These are phyloP conservation scores for Epistrophe eligans DNA, from an alignment of 2,888 invertebrate genomes.

Conservation along the genomic window DNA sequence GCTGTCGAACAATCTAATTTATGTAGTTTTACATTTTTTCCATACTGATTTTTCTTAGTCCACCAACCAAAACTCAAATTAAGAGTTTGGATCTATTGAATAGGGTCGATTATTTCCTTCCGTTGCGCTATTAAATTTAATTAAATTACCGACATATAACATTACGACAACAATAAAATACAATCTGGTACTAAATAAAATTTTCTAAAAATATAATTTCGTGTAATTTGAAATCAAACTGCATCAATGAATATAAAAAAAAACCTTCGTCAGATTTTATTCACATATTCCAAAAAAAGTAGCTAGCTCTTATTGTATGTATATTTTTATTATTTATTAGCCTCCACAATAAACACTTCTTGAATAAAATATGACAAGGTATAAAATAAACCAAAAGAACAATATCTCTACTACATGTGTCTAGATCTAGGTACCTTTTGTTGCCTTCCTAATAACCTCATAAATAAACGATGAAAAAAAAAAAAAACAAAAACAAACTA, in stretches of 20 bases:
- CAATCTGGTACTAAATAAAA: neutral
- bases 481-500: neutral
- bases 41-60: too few relatives aligned
- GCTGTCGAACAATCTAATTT: too few relatives aligned
- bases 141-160: too few relatives aligned
- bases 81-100: too few relatives aligned
- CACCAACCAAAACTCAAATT: too few relatives aligned
- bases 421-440: conserved; percentile 14
- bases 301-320: neutral
- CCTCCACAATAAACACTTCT: neutral
- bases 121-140: too few relatives aligned
- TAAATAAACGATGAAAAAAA: conserved; percentile 1
- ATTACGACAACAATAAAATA: neutral
- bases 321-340: neutral
- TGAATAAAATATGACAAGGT: conserved; percentile 18
- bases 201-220: neutral
- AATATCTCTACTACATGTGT: neutral
- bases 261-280: neutral
- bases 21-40: too few relatives aligned
- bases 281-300: neutral
- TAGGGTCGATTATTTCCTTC: too few relatives aligned
- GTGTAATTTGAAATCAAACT: neutral
- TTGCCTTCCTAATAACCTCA: conserved; percentile 33
- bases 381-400: neutral
- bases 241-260: neutral